Evolutionary conservation across 2,113 vertebrate genomes (phyloP).

Genomic region (Synodontis membranacea): DNA sequence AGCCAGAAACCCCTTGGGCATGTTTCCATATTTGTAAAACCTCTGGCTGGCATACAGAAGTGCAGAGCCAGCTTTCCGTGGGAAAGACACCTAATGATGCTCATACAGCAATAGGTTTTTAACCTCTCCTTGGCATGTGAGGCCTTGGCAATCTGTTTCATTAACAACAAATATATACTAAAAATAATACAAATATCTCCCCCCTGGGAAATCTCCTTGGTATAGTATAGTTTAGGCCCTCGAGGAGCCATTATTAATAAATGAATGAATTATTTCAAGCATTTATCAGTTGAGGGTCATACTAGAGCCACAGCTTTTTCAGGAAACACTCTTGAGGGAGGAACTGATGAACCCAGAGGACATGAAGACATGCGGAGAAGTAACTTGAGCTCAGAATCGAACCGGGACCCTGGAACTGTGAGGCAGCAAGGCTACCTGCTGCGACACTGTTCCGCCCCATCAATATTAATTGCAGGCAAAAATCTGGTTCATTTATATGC

Average conservation of each 20-base stretch:
- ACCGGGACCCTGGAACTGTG: not conserved
- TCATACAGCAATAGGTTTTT: not conserved
- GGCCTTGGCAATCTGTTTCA: not conserved
- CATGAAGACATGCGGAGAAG: not conserved
- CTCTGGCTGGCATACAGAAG: conserved; percentile 2
- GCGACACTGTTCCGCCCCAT: not conserved
- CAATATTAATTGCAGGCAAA: not conserved
- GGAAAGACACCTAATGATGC: conserved; percentile 8
- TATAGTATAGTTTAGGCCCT: not conserved
- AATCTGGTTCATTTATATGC: not conserved
- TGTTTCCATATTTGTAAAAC: conserved; percentile 24
- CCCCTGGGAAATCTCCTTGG: not conserved
- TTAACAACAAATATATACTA: not conserved
- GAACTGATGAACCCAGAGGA: not conserved
- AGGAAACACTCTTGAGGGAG: not conserved
- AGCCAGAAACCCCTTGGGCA: not conserved
- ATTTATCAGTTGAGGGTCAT: not conserved
- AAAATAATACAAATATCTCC: not conserved
- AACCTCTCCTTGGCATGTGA: not conserved
- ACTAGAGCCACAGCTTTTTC: not conserved
- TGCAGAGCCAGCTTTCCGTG: conserved; percentile 18
- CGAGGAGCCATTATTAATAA: not conserved
- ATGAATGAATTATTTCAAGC: not conserved
- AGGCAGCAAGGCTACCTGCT: not conserved
- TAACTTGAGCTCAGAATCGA: not conserved